phyloP scores from a whole-genome alignment of 53 echinoderm and acorn worm species.

The Echinarachnius parma region DNA sequence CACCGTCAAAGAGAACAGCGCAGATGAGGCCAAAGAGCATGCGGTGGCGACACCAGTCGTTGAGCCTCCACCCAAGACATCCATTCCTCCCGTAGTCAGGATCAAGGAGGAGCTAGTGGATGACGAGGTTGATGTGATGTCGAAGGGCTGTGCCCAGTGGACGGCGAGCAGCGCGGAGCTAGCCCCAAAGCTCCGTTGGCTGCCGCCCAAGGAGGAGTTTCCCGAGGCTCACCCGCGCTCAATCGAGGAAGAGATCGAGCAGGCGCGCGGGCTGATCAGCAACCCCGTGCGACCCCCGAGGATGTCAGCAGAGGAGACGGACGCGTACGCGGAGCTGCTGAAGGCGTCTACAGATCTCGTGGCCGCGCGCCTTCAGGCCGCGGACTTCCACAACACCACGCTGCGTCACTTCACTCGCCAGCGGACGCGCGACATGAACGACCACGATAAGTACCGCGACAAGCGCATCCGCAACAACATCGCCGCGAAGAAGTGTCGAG shows the following conservation, averaged over 20 bases:
- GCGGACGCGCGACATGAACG: constrained; percentile 28
- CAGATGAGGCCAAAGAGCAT: too few relatives aligned
- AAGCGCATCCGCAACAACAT: constrained; percentile 74
- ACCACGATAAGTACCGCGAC: constrained; percentile 63
- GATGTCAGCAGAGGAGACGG: constrained; percentile 19
- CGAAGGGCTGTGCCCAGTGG: not conserved
- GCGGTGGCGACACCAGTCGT: not conserved
- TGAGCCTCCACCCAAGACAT: not conserved
- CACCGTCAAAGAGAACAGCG: too few relatives aligned
- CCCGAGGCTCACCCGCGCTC: not conserved
- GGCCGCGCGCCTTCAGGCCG: constrained; percentile 1
- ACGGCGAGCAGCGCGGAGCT: too few relatives aligned
- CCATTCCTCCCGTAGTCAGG: constrained; percentile 13
- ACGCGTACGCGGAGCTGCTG: constrained; percentile 53
- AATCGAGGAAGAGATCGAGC: constrained; percentile 38
- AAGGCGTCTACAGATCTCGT: constrained; percentile 55
- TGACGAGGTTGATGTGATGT: not conserved
- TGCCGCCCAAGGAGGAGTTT: constrained; percentile 13
- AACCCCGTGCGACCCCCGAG: not conserved
- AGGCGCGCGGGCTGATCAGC: constrained; percentile 1
- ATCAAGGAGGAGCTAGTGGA: constrained; percentile 21
- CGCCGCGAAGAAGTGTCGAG: constrained; percentile 78
- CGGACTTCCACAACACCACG: constrained; percentile 2
- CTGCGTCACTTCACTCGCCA: constrained; percentile 20
- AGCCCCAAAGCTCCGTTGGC: not conserved